Percentiles rank a stretch among this genome's conserved stretches.
These are phyloP conservation scores for Maconellicoccus hirsutus DNA, from an alignment of 1,140 invertebrate species.

Conservation along the genomic window DNA sequence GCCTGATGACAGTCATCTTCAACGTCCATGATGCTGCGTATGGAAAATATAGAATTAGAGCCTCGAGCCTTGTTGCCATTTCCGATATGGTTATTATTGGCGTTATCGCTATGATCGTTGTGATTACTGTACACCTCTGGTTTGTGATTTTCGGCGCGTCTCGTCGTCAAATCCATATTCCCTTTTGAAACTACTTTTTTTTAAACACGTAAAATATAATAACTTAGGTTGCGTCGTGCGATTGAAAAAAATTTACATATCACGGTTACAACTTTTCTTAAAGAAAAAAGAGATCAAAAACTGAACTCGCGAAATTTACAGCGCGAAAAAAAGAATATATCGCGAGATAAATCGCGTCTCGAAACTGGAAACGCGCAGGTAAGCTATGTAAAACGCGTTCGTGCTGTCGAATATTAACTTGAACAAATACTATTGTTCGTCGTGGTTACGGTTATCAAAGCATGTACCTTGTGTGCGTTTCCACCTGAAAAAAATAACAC, in stretches of 20 bases:
- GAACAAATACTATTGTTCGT: neutral
- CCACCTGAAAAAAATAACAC: neutral
- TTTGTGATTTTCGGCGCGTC: neutral
- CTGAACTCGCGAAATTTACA: no score
- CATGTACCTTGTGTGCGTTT: neutral
- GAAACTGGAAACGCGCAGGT: neutral
- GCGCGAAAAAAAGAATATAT: neutral
- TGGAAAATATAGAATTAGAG: constrained; percentile 13
- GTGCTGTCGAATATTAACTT: neutral
- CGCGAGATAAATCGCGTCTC: neutral
- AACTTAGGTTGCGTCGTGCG: no score
- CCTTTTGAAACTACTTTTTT: constrained; percentile 21
- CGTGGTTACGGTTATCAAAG: neutral
- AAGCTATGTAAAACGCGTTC: neutral
- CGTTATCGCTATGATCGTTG: neutral
- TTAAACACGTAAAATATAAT: neutral
- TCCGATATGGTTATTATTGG: constrained; percentile 12
- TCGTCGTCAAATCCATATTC: constrained; percentile 1
- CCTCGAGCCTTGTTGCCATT: constrained; percentile 2
- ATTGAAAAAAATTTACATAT: no score
- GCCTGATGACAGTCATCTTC: neutral
- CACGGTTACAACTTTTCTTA: no score
- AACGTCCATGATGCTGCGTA: constrained; percentile 13
- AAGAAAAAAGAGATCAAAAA: no score
- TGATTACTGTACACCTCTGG: neutral